phyloP scores from a whole-genome alignment of 2,113 vertebrate species.

The Struthidea cinerea region DNA sequence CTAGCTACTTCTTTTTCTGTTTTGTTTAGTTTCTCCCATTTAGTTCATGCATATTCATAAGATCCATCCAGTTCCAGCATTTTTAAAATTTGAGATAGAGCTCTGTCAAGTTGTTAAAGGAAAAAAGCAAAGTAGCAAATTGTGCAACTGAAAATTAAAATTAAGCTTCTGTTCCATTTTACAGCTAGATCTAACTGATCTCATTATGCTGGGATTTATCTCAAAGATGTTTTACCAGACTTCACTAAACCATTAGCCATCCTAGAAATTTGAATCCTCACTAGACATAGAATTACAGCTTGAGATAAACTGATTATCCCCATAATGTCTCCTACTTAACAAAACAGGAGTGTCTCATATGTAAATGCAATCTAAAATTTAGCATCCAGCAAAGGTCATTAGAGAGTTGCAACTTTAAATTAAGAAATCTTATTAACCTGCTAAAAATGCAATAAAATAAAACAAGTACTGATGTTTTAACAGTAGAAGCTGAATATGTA shows the following conservation, averaged over 20 bases:
- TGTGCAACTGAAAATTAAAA: constrained; percentile 35
- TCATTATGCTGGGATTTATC: constrained; percentile 55
- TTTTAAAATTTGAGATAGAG: not conserved
- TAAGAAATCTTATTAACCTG: not conserved
- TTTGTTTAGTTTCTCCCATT: not conserved
- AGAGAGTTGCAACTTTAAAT: not conserved
- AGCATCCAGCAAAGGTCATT: not conserved
- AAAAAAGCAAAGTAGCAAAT: constrained; percentile 19
- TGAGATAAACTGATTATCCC: constrained; percentile 59
- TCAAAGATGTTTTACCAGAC: constrained; percentile 46
- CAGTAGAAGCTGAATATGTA: not conserved
- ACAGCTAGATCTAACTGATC: constrained; percentile 40
- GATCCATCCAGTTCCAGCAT: not conserved
- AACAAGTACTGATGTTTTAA: not conserved
- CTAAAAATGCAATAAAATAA: not conserved
- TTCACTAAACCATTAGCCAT: constrained; percentile 32
- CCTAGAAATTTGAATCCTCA: constrained; percentile 60
- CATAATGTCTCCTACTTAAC: constrained; percentile 41
- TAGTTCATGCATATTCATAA: constrained; percentile 14
- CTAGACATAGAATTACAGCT: constrained; percentile 58
- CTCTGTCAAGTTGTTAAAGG: not conserved
- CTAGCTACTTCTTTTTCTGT: not conserved
- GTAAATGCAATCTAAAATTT: constrained; percentile 47
- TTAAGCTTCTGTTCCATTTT: constrained; percentile 31
- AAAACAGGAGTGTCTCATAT: constrained; percentile 49